phyloP scores from a whole-genome alignment of 2,797 vertebrate genomes.

The Syngnathus acus region DNA sequence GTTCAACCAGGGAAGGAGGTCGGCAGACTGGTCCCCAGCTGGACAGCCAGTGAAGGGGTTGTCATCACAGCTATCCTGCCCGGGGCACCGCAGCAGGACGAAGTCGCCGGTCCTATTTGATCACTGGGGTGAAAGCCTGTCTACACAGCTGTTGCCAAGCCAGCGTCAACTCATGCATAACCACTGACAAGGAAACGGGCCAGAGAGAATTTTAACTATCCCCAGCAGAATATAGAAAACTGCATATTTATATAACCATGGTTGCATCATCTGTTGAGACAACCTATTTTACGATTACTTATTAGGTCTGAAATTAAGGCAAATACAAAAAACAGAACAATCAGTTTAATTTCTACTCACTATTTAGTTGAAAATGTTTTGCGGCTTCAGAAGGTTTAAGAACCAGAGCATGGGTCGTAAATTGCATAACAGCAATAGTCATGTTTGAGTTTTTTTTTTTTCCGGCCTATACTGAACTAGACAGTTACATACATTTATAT shows the following conservation, averaged over 20 bases:
- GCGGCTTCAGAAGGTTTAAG: neutral
- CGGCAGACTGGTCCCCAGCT: slow-evolving; percentile 48
- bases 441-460: neutral
- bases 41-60: slow-evolving; percentile 41
- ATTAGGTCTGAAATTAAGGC: neutral
- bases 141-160: slow-evolving; percentile 36
- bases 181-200: slow-evolving; percentile 45
- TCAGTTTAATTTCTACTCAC: neutral
- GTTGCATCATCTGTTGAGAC: neutral
- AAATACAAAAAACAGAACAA: neutral
- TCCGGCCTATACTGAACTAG: neutral
- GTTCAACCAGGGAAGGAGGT: slow-evolving; percentile 22
- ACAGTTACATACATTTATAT: no score
- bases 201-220: slow-evolving; percentile 30
- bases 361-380: neutral
- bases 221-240: slow-evolving; percentile 12
- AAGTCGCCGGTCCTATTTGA: slow-evolving; percentile 36
- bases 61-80: slow-evolving; percentile 39
- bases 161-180: slow-evolving; percentile 36
- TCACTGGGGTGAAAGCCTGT: slow-evolving; percentile 38
- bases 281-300: neutral
- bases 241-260: neutral
- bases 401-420: neutral
- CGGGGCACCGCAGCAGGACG: slow-evolving; percentile 37
- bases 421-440: neutral